Evolutionary conservation across 2,888 invertebrate species (phyloP).

Genomic region (Petrophora chlorosata): DNA sequence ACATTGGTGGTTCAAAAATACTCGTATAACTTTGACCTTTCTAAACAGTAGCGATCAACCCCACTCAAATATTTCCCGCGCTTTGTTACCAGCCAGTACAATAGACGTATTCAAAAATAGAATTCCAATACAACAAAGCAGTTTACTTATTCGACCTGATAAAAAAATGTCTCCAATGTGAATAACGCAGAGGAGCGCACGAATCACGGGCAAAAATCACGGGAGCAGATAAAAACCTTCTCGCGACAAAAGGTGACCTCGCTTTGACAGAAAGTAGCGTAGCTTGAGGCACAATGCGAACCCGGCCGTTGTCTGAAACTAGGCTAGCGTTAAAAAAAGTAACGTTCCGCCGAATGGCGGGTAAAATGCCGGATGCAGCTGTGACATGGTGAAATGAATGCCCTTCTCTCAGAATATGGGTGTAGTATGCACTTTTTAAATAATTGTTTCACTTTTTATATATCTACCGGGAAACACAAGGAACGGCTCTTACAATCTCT

Average conservation of each 20-base stretch:
- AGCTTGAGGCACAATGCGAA: constrained; percentile 38
- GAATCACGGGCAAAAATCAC: constrained; percentile 28
- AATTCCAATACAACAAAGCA: constrained; percentile 18
- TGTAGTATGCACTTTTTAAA: no score
- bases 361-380: constrained; percentile 11
- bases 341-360: constrained; percentile 39
- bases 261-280: constrained; percentile 46
- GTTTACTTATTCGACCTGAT: constrained; percentile 20
- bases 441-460: no score
- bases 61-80: background rate
- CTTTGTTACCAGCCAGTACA: background rate
- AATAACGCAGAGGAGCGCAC: constrained; percentile 14
- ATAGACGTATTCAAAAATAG: constrained; percentile 5
- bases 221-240: constrained; percentile 35
- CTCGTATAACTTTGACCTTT: no score
- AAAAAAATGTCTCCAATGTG: constrained; percentile 18
- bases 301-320: constrained; percentile 47
- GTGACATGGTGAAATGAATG: background rate
- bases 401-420: no score
- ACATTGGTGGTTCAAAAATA: no score
- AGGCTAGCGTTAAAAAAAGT: constrained; percentile 55
- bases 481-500: no score
- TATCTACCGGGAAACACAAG: no score
- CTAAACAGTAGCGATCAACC: background rate
- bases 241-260: constrained; percentile 59